Evolutionary conservation across 2,888 invertebrate species (phyloP), one percentile per base, ranked within the genome.

Genomic region (Parnassius apollo): DNA sequence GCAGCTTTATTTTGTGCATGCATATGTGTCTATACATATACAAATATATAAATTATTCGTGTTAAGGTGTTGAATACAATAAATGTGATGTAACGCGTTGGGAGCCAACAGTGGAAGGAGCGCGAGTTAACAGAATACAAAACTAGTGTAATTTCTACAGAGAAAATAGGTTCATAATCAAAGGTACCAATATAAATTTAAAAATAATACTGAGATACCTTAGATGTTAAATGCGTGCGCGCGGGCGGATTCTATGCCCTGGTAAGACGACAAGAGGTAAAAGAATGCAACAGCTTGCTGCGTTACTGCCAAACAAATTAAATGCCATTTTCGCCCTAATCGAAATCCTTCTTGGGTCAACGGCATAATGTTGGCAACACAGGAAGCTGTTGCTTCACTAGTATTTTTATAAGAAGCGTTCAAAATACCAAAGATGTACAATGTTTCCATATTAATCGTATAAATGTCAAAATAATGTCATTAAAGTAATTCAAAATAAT

Each of bases 131-230:
- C 74, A 74, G 70, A 80, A 78, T 75, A 81, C 79, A 82, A 88
- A 88, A 81, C 83, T 92, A 93, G 92, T 82, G 91, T 93, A 93
- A 92, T 92, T 92, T 92, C 91, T 93, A 93, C 90, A 80, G 83
- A 91, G 89, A 86, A 86, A 90, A 93, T 93, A 93, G 92, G 88
- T 86, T 91, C 91, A 92, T 93, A 93, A 93, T 93, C 93, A 93
- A 94, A 95, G 92, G 95, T 95, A 95, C 95, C 95, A 95, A 94
- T 90, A 91, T 92, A 91, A 90, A 88, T 88, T 84, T 86, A 83
- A 84, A 35, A 85, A 85, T 75, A 67, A 84, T 81, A 82, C 76
- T 79, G 78, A 81, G 82, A 87, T 88, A 90, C 87, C 82, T 87
- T 89, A 91, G 89, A 86, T 89, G 69, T 72, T 81, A 85, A 18